Evolutionary conservation across 2,797 vertebrate species (phyloP), one percentile per base, ranked within the genome.

Genomic region (Alfaro cultratus): DNA sequence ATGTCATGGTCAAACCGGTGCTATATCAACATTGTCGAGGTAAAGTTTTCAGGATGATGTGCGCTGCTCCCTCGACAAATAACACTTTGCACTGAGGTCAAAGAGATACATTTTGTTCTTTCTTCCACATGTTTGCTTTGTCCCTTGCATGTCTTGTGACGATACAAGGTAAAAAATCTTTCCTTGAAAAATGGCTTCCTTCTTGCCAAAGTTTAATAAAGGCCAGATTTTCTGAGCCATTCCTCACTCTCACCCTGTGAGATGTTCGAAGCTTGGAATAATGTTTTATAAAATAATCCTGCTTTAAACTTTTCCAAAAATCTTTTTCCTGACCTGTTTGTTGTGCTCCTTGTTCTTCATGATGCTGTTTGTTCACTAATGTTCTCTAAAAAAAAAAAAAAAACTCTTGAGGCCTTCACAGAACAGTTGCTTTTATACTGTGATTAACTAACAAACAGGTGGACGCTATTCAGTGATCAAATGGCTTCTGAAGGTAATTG

Each of bases 1-100:
- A 80, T 85, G 86, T 81, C 18, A 76, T 9, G 13, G 18, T 74
- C 64, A 90, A 83, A 80, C 51, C 47, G 79, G 80, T 74, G 51
- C 79, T 88, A 86, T 86, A 77, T 55, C 83, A 45, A 51, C 9
- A 57, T 9, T 29, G 55, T 29, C 26, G 13, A 29, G 11, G 55
- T 29, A 29, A n/a, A 29, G 55, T 57, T 57, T 57, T 57, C 55
- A 57, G n/a, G 55, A 18, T 13, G 26, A 57, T 57, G 55, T 29
- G 55, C 11, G 12, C n/a, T 13, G 34, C 36, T 39, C 16, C 18
- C 64, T 39, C 64, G 1, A 57, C 55, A 29, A 57, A 57, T 57
- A 57, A 57, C 55, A 29, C n/a, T 29, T 57, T 29, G 12, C 55
- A 57, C n/a, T n/a, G 55, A 57, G 55, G 55, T n/a, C 26, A 57